Base-by-base conservation (phyloP, 2,797 vertebrate species). In the Echeneis naucrates region DNA sequence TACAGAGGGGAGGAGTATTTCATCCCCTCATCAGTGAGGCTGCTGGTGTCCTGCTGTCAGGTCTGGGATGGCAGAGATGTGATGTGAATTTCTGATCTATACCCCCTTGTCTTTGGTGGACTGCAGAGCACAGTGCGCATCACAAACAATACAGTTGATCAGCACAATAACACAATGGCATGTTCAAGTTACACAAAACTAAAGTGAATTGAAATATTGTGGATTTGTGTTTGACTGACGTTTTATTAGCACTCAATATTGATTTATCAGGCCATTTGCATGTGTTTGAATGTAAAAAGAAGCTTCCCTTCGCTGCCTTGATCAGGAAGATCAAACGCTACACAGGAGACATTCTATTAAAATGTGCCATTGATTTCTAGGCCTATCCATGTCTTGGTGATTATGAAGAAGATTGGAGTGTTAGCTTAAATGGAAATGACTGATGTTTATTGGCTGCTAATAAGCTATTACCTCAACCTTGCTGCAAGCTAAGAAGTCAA, bases 391-490 rank as follows among this genome's bases (percentile, higher is more conserved):
- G 84, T 87, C 88, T 80, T 52, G 23, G 85, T 85, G 86, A 86
- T 92, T 83, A 89, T 86, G 87, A 92, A 84, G 75, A 60, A 35
- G 68, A 87, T 77, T 78, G 77, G 82, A 86, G 77, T 78, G 85
- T 85, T 88, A 56, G 86, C 87, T 79, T 92, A 91, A 92, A 91
- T 87, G 68, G 80, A 92, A 92, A 91, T 90, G 88, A 91, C 84
- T 88, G 91, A 90, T 92, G 87, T 89, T 91, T 89, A 91, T 90
- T 92, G 88, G 85, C 86, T 78, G 78, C 90, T 91, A 91, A 91
- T 90, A 92, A 93, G 88, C 87, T 82, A 91, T 93, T 94, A 90
- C 88, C 85, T 88, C 83, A 86, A 91, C 88, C 87, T 91, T 89
- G 87, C 89, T 89, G 81, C 79, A 50, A 89, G 86, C 83, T 75